Base-by-base conservation (phyloP, 2,113 vertebrate species). In the Nannospalax galili region DNA sequence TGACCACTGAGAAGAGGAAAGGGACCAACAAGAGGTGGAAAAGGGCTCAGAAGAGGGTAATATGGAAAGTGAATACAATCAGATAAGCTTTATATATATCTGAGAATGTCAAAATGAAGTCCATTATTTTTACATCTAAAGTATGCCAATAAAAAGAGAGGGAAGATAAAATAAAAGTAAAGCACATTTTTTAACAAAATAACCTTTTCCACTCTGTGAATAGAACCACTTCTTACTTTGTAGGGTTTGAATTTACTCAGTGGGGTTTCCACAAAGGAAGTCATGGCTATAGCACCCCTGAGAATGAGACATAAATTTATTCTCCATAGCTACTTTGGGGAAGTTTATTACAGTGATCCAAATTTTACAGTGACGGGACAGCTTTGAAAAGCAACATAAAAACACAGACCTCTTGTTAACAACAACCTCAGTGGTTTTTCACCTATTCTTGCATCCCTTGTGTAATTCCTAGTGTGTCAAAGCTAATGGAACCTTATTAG, bases 321-420 rank as follows among this genome's bases (percentile, higher is more conserved):
- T 20, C 40, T 70, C 26, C 78, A 12, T 35, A 88, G 84, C 64
- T 30, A 69, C 5, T 92, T 86, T 92, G 84, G 42, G 48, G 80
- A 91, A 84, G 37, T 80, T 97, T 73, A 86, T 40, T 60, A 42
- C 9, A 81, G 72, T 74, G 65, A 85, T 65, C 20, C 22, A 56
- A 85, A 60, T 37, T 84, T 58, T 6, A 26, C 32, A 42, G 28
- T 3, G 42, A 60, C 7, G 28, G 28, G 42, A 60, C 48, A 42
- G 19, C 37, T 87, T 84, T 84, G 84, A 91, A 94, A 86, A 75
- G 16, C 22, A 74, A 97, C 82, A 84, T 73, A 90, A 81, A 91
- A 32, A 67, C 19, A 62, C 5, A 78, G 22, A 4, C 15, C 22
- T 48, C 42, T 67, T 6, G 0, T 22, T 94, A 60, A 32, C 35